Conservation (phyloP, 2,113 vertebrate species). For the Podarcis raffonei region DNA sequence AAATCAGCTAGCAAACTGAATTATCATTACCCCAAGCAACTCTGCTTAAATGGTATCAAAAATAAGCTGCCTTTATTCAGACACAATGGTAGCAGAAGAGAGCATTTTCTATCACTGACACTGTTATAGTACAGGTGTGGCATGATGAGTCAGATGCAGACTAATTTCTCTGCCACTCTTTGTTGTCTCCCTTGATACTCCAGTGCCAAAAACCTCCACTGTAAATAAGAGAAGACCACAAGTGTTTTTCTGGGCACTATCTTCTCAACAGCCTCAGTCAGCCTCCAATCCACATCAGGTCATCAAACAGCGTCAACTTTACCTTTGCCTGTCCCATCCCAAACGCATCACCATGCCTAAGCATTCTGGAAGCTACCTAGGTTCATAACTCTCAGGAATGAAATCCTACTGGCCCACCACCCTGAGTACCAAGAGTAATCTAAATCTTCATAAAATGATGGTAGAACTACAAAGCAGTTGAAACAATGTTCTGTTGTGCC, state of each 20-base stretch:
- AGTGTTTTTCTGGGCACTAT: neutral
- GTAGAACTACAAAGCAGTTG: neutral
- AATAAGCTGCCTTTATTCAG: neutral
- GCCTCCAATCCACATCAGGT: neutral
- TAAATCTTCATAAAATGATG: neutral
- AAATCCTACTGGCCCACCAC: neutral
- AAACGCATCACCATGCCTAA: neutral
- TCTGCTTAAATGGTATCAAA: neutral
- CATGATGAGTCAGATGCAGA: neutral
- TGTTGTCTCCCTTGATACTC: neutral
- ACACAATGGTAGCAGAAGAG: neutral
- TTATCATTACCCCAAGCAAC: neutral
- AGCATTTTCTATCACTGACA: neutral
- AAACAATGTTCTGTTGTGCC: neutral
- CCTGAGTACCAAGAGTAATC: neutral
- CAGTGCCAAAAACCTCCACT: neutral
- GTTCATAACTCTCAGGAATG: neutral
- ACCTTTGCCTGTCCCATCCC: neutral
- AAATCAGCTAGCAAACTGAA: neutral
- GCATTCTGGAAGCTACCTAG: neutral
- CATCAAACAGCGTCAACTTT: neutral
- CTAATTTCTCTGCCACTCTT: neutral
- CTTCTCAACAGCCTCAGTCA: neutral
- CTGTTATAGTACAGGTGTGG: neutral
- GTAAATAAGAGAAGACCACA: neutral